phyloP scores from a whole-genome alignment of 2,113 vertebrate genomes.

The Osmerus mordax region DNA sequence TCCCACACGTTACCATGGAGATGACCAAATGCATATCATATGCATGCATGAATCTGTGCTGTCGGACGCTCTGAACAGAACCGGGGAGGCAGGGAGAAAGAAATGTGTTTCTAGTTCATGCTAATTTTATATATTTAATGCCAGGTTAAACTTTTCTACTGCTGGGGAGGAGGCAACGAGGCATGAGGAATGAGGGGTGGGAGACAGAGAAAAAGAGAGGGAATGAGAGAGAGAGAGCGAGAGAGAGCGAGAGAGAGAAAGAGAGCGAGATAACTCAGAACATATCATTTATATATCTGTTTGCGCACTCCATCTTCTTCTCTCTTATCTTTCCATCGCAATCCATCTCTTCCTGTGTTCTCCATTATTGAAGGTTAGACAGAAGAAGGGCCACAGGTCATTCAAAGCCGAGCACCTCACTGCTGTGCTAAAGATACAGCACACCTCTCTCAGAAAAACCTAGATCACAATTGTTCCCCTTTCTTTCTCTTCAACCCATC shows the following conservation, averaged over 20 bases:
- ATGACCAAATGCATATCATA: slow-evolving; percentile 84
- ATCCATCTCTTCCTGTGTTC: slow-evolving; percentile 27
- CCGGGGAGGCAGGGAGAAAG: slow-evolving; percentile 23
- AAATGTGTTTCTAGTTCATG: slow-evolving; percentile 74
- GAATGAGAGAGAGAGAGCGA: slow-evolving; percentile 10
- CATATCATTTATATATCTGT: slow-evolving; percentile 63
- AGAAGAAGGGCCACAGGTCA: no score
- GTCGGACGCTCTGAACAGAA: slow-evolving; percentile 68
- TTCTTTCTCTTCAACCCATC: no score
- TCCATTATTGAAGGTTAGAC: background rate
- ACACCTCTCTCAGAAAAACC: no score
- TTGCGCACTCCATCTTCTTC: slow-evolving; percentile 25
- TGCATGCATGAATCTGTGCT: slow-evolving; percentile 79
- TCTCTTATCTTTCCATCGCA: slow-evolving; percentile 24
- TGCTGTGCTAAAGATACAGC: no score
- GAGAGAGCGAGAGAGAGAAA: background rate
- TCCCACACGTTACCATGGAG: slow-evolving; percentile 75
- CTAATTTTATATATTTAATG: slow-evolving; percentile 81
- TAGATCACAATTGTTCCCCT: no score
- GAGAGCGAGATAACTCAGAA: slow-evolving; percentile 47
- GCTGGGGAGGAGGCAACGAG: slow-evolving; percentile 45
- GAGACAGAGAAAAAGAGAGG: slow-evolving; percentile 24
- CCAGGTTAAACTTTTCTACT: slow-evolving; percentile 56
- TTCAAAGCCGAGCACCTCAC: no score
- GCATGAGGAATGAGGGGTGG: slow-evolving; percentile 37